These are phyloP conservation scores for Pholis gunnellus DNA, from an alignment of 2,113 vertebrate genomes.

Conservation along the genomic window DNA sequence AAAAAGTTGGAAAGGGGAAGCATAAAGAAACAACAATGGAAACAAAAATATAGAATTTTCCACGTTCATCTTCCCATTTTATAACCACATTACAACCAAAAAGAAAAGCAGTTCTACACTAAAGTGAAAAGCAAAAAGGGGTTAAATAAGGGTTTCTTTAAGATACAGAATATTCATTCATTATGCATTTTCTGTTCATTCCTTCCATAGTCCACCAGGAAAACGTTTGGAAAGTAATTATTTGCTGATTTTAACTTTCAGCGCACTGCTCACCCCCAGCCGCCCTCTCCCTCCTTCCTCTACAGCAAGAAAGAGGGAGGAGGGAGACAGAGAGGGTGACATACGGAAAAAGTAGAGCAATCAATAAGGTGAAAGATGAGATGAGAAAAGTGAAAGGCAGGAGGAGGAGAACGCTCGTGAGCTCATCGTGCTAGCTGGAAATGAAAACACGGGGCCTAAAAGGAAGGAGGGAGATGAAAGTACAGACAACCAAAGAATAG, in stretches of 20 bases:
- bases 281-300: conserved; percentile 21
- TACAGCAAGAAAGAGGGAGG: conserved; percentile 30
- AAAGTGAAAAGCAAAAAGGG: conserved; percentile 92
- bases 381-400: conserved; percentile 38
- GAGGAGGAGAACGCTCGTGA: conserved; percentile 36
- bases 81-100: conserved; percentile 88
- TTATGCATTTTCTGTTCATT: conserved; percentile 58
- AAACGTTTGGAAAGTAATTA: conserved; percentile 77
- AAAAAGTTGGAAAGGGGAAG: conserved; percentile 79
- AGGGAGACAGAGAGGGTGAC: conserved; percentile 9
- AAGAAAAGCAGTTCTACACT: conserved; percentile 93
- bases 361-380: conserved; percentile 61
- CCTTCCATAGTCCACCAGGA: conserved; percentile 90
- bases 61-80: conserved; percentile 63
- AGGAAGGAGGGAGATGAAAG: conserved; percentile 43
- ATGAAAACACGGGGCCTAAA: conserved; percentile 38
- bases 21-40: conserved; percentile 61
- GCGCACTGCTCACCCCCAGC: conserved; percentile 32
- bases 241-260: conserved; percentile 54
- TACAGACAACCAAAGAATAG: conserved; percentile 35
- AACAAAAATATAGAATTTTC: conserved; percentile 84
- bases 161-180: conserved; percentile 93
- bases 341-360: conserved; percentile 51
- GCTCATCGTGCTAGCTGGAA: conserved; percentile 52
- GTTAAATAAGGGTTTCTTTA: conserved; percentile 96